Base-by-base conservation (phyloP, 2,113 vertebrate genomes). In the Tylochromis polylepis region DNA sequence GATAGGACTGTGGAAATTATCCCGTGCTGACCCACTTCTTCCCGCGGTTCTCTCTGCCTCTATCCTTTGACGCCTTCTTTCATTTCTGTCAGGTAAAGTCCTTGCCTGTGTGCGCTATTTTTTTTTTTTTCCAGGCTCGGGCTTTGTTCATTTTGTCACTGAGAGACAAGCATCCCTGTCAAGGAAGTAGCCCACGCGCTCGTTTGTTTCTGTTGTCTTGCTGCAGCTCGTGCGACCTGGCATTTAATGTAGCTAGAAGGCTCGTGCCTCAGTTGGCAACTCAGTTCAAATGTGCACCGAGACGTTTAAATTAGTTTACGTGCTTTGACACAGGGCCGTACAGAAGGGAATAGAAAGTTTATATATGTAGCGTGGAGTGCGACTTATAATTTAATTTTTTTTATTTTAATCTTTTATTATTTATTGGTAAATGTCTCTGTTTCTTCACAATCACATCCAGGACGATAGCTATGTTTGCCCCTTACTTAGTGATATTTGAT, bases 81-180 rank as follows among this genome's bases (percentile, higher is more conserved):
- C 62, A 49, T 89, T 46, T 58, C 82, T 82, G 75, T 59, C 91
- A 97, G 96, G 96, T 96, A 96, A 95, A 95, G 86, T 91, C 87
- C 12, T 34, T 38, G 5, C 70, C 34, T 18, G 38, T 91, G 38
- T 75, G 59, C 79, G 27, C 53, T 41, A 58, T 92, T 88, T 85
- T 65, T 86, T 34, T 38, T 34, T 8, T 67, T 93, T 88, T 87
- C 36, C 41, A 79, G 79, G 79, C 31, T 34, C 9, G 24, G n/a
- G 38, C 55, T 55, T 81, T 92, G 84, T 85, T 89, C 81, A 31
- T 93, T 57, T 16, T 79, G 38, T 53, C 75, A 79, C 20, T 43
- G 78, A 84, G 82, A 77, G 36, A 51, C 2, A 11, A 90, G 92
- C 89, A 93, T 93, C 91, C 84, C 88, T 81, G 86, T 90, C 53